Conservation (phyloP, 2,113 vertebrate genomes). For the Anas platyrhynchos region DNA sequence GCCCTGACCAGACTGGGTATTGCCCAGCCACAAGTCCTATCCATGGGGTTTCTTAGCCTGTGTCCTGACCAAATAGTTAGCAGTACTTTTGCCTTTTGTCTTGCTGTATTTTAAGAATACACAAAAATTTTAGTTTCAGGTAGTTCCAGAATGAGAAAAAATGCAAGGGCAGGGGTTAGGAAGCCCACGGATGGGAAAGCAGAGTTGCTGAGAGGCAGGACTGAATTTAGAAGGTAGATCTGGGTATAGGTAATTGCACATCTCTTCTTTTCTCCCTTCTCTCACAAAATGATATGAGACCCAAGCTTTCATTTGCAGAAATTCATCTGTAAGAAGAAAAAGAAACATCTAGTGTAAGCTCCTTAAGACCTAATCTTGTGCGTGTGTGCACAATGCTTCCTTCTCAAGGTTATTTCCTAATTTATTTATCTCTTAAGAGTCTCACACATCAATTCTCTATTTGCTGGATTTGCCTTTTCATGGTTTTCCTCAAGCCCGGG, state of each 20-base stretch:
- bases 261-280: slow-evolving; percentile 3
- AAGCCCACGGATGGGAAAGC: not conserved
- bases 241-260: not conserved
- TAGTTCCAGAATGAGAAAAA: not conserved
- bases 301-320: slow-evolving; percentile 45
- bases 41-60: not conserved
- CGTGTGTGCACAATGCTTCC: not conserved
- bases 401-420: slow-evolving; percentile 50
- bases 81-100: not conserved
- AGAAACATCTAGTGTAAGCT: slow-evolving; percentile 56
- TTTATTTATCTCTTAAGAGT: slow-evolving; percentile 45
- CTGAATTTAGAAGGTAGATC: not conserved
- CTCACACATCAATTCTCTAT: slow-evolving; percentile 29
- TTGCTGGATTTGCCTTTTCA: slow-evolving; percentile 51
- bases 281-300: not conserved
- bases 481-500: not conserved
- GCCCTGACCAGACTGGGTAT: not conserved
- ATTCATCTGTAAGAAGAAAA: slow-evolving; percentile 26
- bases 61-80: not conserved
- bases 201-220: not conserved
- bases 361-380: slow-evolving; percentile 57
- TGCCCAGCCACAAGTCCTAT: not conserved
- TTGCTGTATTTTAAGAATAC: not conserved
- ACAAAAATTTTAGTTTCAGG: not conserved
- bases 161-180: not conserved